Percentiles rank a stretch among this genome's conserved stretches.
These are phyloP conservation scores for Resseliella maxima DNA, from an alignment of 2,888 invertebrate genomes.

Conservation along the genomic window DNA sequence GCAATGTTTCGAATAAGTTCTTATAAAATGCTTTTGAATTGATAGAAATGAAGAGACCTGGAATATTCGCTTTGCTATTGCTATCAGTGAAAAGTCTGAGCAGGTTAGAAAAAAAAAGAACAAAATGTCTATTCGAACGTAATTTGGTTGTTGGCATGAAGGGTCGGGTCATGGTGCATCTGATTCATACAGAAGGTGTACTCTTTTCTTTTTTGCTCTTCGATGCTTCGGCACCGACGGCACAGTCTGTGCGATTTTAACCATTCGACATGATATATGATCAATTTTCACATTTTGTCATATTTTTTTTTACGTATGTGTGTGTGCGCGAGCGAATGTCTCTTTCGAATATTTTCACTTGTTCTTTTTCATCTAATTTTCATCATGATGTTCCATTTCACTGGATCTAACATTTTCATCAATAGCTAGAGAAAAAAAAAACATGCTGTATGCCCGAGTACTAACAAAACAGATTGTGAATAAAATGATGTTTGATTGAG, in stretches of 20 bases:
- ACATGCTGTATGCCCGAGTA: not conserved
- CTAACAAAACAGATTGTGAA: not conserved
- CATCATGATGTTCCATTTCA: conserved; percentile 15
- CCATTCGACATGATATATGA: conserved; percentile 40
- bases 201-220: not conserved
- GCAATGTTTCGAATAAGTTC: conserved; percentile 1
- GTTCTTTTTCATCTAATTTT: conserved; percentile 42
- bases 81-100: not conserved
- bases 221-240: not conserved
- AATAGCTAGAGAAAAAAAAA: not conserved
- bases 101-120: not conserved
- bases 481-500: conserved; percentile 45
- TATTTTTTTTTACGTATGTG: no score
- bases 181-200: not conserved
- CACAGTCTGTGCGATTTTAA: conserved; percentile 22
- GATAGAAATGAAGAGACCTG: not conserved
- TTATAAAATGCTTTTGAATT: not conserved
- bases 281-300: conserved; percentile 32
- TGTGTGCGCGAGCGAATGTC: no score
- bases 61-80: conserved; percentile 28
- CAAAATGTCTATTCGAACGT: not conserved
- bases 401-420: conserved; percentile 8
- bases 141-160: not conserved
- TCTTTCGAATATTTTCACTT: not conserved
- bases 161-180: conserved; percentile 24